Percentiles rank a stretch among this genome's conserved stretches.
These are phyloP conservation scores for Cryptoblepharus egeriae DNA, from an alignment of 2,797 vertebrate genomes.

Conservation along the genomic window DNA sequence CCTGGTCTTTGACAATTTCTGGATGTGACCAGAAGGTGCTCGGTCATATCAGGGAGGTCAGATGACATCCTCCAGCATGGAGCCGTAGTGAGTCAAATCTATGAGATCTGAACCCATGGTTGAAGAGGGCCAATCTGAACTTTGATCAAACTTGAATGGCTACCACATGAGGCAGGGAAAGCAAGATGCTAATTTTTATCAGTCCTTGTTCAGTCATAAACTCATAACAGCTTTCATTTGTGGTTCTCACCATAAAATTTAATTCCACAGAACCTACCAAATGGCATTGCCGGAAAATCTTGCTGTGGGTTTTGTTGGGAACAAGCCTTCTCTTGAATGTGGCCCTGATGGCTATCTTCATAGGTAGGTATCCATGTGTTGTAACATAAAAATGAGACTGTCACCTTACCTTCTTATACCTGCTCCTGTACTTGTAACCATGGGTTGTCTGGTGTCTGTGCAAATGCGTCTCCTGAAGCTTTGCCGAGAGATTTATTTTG, in stretches of 20 bases:
- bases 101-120: too few species aligned
- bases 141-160: too few species aligned
- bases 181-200: too few species aligned
- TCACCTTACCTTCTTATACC: neutral
- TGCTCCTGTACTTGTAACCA: neutral
- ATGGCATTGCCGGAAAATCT: neutral
- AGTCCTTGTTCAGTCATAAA: too few species aligned
- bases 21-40: too few species aligned
- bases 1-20: too few species aligned
- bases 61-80: too few species aligned
- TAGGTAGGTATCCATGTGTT: slow-evolving; percentile 1
- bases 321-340: slow-evolving; percentile 5
- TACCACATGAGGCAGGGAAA: too few species aligned
- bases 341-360: neutral
- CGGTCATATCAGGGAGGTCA: too few species aligned
- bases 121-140: too few species aligned
- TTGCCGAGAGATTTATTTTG: neutral
- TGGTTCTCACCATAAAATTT: neutral
- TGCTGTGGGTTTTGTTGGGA: neutral
- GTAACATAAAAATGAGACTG: neutral
- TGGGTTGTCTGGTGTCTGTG: neutral
- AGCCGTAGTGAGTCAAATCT: too few species aligned
- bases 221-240: too few species aligned
- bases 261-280: neutral
- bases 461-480: neutral